Conservation (phyloP, 2,113 vertebrate species). For the Otocyon megalotis region DNA sequence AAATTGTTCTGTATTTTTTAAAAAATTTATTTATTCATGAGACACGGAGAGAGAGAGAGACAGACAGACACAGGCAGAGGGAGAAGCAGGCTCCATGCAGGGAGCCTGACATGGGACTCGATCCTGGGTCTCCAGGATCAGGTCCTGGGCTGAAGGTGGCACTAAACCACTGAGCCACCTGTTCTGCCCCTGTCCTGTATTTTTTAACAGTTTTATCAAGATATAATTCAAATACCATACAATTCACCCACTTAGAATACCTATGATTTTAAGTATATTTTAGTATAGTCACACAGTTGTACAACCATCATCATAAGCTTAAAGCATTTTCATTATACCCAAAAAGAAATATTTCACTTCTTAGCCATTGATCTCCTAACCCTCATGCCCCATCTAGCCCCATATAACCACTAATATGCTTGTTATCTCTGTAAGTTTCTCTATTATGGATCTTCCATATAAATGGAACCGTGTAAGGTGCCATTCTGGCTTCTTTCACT, state of each 20-base stretch:
- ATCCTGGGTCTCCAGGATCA: too few species aligned
- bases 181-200: too few species aligned
- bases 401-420: background rate
- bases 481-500: background rate
- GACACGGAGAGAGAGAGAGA: too few species aligned
- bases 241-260: background rate
- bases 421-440: background rate
- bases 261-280: background rate
- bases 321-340: background rate
- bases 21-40: background rate
- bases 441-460: background rate
- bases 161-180: too few species aligned
- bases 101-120: too few species aligned
- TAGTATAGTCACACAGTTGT: background rate
- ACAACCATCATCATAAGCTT: background rate
- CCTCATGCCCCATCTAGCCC: accelerated
- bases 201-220: background rate
- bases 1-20: background rate
- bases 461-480: background rate
- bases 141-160: too few species aligned
- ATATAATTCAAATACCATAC: background rate
- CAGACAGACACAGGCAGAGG: too few species aligned
- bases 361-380: background rate
- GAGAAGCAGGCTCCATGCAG: too few species aligned
- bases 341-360: background rate